These are phyloP conservation scores for Falco concolor DNA, from an alignment of 2,797 vertebrate genomes.

Conservation along the genomic window DNA sequence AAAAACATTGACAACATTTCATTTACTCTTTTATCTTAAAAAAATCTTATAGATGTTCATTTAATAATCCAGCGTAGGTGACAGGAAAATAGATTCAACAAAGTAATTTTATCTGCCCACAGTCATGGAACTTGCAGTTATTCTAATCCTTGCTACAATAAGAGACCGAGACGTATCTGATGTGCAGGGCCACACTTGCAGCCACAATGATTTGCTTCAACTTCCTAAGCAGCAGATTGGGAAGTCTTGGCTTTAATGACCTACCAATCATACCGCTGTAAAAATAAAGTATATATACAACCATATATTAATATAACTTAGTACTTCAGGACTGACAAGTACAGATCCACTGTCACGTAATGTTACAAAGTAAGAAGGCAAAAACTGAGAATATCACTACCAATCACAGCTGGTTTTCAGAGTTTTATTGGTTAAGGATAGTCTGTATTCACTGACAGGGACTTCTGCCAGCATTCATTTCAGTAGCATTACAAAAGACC, in stretches of 20 bases:
- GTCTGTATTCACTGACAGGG: background rate
- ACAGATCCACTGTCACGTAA: background rate
- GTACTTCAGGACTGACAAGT: background rate
- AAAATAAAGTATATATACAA: background rate
- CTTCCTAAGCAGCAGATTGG: background rate
- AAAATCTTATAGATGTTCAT: background rate
- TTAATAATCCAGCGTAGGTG: background rate
- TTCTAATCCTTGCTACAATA: background rate
- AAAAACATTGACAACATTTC: background rate
- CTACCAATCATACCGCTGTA: background rate
- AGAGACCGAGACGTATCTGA: background rate
- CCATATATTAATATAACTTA: background rate
- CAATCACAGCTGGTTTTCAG: background rate
- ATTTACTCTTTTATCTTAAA: background rate
- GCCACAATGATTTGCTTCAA: background rate
- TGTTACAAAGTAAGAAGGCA: background rate
- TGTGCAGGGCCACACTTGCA: background rate
- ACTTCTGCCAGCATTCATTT: background rate
- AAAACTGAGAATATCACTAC: background rate
- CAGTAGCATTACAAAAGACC: background rate
- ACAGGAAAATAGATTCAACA: background rate
- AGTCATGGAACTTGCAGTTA: background rate
- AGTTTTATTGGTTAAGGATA: background rate
- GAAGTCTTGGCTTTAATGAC: background rate
- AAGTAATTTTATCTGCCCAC: background rate